A percentile compares a stretch with the other conserved stretches of the same genome.
phyloP scores from a whole-genome alignment of 2,888 invertebrate species.

The Hipparchia semele region DNA sequence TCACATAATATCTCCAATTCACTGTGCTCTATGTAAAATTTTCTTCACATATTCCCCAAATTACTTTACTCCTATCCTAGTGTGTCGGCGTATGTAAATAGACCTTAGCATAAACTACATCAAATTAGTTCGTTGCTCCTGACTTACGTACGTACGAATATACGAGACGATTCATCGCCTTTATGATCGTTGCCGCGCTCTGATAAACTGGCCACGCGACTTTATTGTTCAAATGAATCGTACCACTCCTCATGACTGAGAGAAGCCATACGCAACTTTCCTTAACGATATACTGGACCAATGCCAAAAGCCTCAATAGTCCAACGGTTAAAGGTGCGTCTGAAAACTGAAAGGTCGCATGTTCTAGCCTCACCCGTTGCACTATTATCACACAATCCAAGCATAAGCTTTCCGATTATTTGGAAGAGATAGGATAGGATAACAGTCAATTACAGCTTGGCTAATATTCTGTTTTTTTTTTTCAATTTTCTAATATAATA shows the following conservation, averaged over 20 bases:
- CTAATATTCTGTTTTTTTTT: too few species aligned
- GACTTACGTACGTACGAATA: conserved; percentile 19
- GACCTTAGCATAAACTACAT: conserved; percentile 17
- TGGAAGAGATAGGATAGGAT: too few species aligned
- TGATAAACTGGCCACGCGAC: conserved; percentile 31
- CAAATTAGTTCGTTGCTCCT: conserved; percentile 36
- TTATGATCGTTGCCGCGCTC: conserved; percentile 39
- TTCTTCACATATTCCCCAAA: background rate
- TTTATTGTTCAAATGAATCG: conserved; percentile 30
- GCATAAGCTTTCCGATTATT: too few species aligned
- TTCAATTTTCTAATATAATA: too few species aligned
- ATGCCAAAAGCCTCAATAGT: too few species aligned
- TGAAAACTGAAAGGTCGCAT: background rate
- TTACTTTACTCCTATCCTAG: background rate
- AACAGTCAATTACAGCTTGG: too few species aligned
- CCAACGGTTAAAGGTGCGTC: too few species aligned
- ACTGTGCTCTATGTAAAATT: background rate
- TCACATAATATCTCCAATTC: too few species aligned
- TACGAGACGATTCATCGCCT: conserved; percentile 28
- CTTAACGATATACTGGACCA: background rate
- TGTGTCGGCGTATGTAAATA: conserved; percentile 14
- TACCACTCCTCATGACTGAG: background rate
- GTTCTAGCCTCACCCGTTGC: too few species aligned
- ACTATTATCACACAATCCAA: too few species aligned
- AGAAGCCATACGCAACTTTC: background rate